Conservation (phyloP, 2,113 vertebrate species). For the Chamaetylas fuelleborni region DNA sequence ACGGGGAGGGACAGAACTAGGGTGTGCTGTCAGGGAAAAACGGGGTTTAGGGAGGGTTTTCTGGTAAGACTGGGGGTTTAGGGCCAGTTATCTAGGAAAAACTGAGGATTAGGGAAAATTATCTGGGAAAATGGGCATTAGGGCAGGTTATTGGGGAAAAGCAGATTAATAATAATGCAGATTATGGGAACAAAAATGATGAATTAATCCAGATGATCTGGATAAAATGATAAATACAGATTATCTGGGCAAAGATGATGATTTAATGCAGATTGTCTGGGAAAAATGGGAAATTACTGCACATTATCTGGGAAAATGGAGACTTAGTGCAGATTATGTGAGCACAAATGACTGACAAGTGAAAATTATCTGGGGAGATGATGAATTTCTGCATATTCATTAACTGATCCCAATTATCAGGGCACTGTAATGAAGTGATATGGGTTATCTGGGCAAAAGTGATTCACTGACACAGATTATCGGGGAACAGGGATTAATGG, state of each 20-base stretch:
- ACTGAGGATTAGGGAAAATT: neutral
- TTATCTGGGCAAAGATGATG: neutral
- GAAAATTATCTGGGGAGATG: neutral
- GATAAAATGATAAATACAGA: neutral
- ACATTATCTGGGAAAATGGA: neutral
- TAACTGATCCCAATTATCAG: neutral
- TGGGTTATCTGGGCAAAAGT: neutral
- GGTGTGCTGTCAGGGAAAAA: fast-evolving
- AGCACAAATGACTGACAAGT: neutral
- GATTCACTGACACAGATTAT: neutral
- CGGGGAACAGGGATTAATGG: neutral
- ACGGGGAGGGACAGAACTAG: fast-evolving
- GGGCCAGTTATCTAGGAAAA: neutral
- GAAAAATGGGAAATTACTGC: neutral
- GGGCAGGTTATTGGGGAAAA: neutral
- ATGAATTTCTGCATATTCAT: neutral
- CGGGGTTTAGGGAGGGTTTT: neutral
- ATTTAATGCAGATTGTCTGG: neutral
- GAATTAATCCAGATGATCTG: neutral
- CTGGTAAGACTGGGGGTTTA: neutral
- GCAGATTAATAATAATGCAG: neutral
- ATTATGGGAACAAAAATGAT: neutral
- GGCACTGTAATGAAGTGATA: neutral
- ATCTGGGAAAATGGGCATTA: neutral
- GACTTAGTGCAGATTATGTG: neutral